These are phyloP conservation scores for Alectoris magna DNA, from an alignment of 2,797 vertebrate species.

Conservation along the genomic window DNA sequence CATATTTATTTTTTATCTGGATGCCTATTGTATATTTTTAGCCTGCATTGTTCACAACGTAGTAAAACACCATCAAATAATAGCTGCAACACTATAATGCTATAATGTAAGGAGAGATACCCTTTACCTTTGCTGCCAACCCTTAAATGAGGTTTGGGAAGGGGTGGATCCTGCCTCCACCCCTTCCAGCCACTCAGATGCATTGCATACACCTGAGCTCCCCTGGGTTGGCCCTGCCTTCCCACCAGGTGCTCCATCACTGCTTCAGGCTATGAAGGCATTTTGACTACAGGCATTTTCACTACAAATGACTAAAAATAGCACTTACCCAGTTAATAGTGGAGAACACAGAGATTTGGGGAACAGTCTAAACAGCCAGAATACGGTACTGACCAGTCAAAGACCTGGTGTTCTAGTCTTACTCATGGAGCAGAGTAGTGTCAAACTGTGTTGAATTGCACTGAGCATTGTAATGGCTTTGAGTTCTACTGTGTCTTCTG, in stretches of 20 bases:
- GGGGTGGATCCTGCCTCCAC: no score
- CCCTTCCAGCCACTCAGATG: no score
- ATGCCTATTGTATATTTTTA: conserved; percentile 77
- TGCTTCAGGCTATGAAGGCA: no score
- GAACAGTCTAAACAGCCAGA: not conserved
- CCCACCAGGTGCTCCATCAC: no score
- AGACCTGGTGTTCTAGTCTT: not conserved
- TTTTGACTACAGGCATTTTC: no score
- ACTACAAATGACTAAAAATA: not conserved
- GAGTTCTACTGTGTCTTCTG: not conserved
- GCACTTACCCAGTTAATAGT: not conserved
- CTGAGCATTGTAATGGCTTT: not conserved
- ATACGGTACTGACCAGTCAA: not conserved
- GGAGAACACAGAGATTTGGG: not conserved
- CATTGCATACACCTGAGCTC: no score
- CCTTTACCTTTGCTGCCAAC: no score
- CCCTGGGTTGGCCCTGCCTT: no score
- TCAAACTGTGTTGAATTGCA: not conserved
- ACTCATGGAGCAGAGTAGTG: not conserved
- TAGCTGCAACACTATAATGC: not conserved
- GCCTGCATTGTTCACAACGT: rapidly evolving
- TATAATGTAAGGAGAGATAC: no score
- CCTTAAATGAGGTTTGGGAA: no score
- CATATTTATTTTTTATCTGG: conserved; percentile 72
- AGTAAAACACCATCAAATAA: not conserved